Evolutionary conservation across 2,113 vertebrate genomes (phyloP).

Genomic region (Pyrgilauda ruficollis): DNA sequence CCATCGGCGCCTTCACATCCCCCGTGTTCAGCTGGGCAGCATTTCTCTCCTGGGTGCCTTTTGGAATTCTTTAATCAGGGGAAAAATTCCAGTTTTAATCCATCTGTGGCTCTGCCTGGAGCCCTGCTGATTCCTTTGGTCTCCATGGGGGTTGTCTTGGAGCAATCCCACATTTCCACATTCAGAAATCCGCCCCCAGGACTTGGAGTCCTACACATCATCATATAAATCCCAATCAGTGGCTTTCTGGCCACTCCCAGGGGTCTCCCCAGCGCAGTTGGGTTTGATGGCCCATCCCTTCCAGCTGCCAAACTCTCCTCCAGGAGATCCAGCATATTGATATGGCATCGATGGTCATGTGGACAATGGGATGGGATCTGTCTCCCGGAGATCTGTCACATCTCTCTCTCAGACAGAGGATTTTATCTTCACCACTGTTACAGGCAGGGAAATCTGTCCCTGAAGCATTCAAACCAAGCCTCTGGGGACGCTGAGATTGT

Average conservation of each 20-base stretch:
- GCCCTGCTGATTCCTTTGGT: neutral
- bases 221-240: neutral
- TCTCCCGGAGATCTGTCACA: neutral
- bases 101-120: neutral
- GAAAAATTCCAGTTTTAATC: neutral
- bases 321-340: neutral
- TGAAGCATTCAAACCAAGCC: neutral
- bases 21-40: neutral
- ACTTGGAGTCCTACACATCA: neutral
- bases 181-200: neutral
- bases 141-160: neutral
- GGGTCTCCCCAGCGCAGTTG: neutral
- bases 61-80: neutral
- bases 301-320: neutral
- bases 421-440: neutral
- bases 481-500: neutral
- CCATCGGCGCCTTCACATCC: neutral
- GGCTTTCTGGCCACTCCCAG: neutral
- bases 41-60: neutral
- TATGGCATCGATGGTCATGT: accelerated
- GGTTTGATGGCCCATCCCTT: neutral
- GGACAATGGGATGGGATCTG: too few relatives aligned
- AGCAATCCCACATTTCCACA: neutral
- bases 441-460: neutral
- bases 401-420: neutral